Base-by-base conservation (phyloP, 2,113 vertebrate species). In the Plecotus auritus region DNA sequence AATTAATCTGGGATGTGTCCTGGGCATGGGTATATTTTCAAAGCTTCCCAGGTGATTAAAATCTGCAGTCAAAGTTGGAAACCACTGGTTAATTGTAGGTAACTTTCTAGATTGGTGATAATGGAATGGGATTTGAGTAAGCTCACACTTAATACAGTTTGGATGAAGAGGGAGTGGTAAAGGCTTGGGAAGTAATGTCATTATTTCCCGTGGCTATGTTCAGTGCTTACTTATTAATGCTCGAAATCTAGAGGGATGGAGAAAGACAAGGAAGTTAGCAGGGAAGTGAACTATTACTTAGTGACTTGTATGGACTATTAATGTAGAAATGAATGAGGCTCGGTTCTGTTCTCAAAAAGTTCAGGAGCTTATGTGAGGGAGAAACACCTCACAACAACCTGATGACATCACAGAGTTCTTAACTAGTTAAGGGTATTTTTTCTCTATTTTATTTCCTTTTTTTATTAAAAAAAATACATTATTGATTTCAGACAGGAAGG, bases 21-120 rank as follows among this genome's bases (percentile, higher is more conserved):
- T 67, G 93, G 66, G 56, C 45, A 72, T 32, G 59, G 61, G n/a
- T 91, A 30, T 91, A 73, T 67, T 92, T 90, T 88, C 91, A 92
- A 73, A 92, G 82, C 86, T 90, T 96, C 85, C 54, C 83, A 85
- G 85, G 86, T 90, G 91, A 95, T 95, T 94, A 91, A 88, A 94
- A 95, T 96, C 88, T 95, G 89, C 83, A 90, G 73, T 61, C 72
- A 49, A 37, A 10, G 47, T 78, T 85, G 51, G 92, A 72, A 94
- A 80, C 37, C 64, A 67, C 28, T 22, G 42, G 77, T 61, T 96
- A 96, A 94, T 96, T 96, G 84, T 59, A 96, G 94, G 86, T 73
- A 61, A 73, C 67, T 49, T 90, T 81, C 66, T 56, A 96, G 88
- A 90, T 45, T 76, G 61, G 18, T 82, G 90, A 93, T 93, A 90